Base-by-base conservation (phyloP, 1,140 invertebrate species). In the Drosophila paulistorum region DNA sequence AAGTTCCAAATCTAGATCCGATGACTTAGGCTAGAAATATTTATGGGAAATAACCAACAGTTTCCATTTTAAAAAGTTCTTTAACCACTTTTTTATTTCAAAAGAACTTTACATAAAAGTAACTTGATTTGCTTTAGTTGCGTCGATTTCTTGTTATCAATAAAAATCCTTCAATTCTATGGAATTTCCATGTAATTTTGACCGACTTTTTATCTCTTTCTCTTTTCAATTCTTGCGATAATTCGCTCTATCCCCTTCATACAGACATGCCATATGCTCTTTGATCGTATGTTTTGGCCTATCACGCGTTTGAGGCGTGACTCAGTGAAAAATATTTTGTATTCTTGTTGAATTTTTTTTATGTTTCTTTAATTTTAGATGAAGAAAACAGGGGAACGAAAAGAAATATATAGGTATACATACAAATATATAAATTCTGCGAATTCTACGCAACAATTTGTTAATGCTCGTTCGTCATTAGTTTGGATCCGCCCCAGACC, bases 301-400 rank as follows among this genome's bases (percentile, higher is more conserved):
- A 87, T 86, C 83, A 86, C 84, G 83, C 83, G 77, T 74, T 62
- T 58, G 58, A 59, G 77, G 65, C 83, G 74, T 86, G 83, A 87
- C 67, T 89, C 77, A 79, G 59, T 81, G 60, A 20, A 41, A 39
- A 57, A 37, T 45, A 61, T 33, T 51, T 14, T 41, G 26, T 55
- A 9, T 11, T 33, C 42, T 7, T 42, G 10, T 30, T 26, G n/a
- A 17, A 3, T 37, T 23, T 51, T 73, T 45, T 72, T 74, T 39
- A 65, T 71, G 14, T 41, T 54, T 30, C 30, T 72, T 77, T 65
- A 69, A 65, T 65, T 70, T 77, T 71, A 62, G 65, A 68, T 35
- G 48, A 39, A 39, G 37, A 39, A 39, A 39, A 37, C 35, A 57
- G 65, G 63, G 33, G 48, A 39, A 39, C 10, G 11, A 39, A 39